phyloP scores from a whole-genome alignment of 2,888 invertebrate genomes.

The Drosophila niveifrons region DNA sequence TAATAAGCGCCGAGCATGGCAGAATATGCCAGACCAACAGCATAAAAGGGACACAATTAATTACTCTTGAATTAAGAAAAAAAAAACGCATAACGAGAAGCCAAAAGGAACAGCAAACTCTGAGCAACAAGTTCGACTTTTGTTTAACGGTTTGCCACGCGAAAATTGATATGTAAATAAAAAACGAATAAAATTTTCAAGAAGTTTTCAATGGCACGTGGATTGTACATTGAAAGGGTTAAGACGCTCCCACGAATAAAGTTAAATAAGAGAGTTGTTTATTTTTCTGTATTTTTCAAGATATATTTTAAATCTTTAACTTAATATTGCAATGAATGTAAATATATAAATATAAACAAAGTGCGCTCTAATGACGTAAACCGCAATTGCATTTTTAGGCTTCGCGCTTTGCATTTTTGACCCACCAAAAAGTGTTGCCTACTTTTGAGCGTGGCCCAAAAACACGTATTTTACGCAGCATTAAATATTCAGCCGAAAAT shows the following conservation, averaged over 20 bases:
- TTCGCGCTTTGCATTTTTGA: neutral
- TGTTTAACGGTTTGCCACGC: constrained; percentile 45
- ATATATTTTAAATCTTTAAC: neutral
- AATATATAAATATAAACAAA: too few relatives aligned
- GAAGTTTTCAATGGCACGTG: constrained; percentile 33
- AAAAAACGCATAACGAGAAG: constrained; percentile 15
- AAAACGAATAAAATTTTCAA: constrained; percentile 22
- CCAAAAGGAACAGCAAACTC: constrained; percentile 45
- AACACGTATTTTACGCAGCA: constrained; percentile 30
- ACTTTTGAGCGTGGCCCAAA: constrained; percentile 20
- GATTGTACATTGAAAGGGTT: constrained; percentile 3
- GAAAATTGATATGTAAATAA: constrained; percentile 65
- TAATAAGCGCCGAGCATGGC: constrained; percentile 47
- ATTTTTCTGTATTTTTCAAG: neutral
- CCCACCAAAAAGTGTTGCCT: constrained; percentile 23
- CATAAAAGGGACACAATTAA: constrained; percentile 74
- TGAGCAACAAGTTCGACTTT: constrained; percentile 72
- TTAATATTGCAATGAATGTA: too few relatives aligned
- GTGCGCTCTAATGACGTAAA: neutral
- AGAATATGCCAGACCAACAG: constrained; percentile 50
- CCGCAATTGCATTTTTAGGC: constrained; percentile 1
- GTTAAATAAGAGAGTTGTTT: neutral
- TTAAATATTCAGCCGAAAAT: constrained; percentile 42
- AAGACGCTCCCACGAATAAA: neutral
- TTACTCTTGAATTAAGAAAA: constrained; percentile 39